Conservation (phyloP, 1,140 invertebrate genomes). For the Drosophila quadrilineata region DNA sequence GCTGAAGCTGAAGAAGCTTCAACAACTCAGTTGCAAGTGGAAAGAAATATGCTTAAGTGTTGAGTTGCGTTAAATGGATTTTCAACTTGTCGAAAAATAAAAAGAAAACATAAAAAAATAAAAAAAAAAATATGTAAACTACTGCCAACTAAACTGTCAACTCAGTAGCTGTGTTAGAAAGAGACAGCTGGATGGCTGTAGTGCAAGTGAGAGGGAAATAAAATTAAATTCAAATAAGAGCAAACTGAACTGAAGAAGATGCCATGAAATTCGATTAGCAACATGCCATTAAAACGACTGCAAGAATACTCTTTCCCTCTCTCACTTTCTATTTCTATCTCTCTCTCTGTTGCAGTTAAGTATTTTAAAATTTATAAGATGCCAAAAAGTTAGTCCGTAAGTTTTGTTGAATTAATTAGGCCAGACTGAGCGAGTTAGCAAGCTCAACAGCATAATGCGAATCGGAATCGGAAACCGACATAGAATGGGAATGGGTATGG, state of each 20-base stretch:
- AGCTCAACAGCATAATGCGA: slow-evolving; percentile 22
- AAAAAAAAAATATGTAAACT: slow-evolving; percentile 62
- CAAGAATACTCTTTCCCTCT: slow-evolving; percentile 10
- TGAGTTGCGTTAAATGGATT: slow-evolving; percentile 78
- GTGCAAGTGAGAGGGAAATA: slow-evolving; percentile 1
- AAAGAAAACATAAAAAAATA: slow-evolving; percentile 27
- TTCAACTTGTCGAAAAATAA: too few species aligned
- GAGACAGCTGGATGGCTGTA: too few species aligned
- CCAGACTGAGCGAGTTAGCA: slow-evolving; percentile 19
- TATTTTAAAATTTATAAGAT: slow-evolving; percentile 79
- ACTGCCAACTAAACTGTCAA: slow-evolving; percentile 72
- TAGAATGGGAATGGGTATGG: too few species aligned
- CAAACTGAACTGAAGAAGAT: slow-evolving; percentile 56
- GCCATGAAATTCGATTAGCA: slow-evolving; percentile 78
- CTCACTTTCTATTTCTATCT: too few species aligned
- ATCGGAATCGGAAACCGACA: too few species aligned
- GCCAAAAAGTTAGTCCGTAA: slow-evolving; percentile 71
- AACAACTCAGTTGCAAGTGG: neutral
- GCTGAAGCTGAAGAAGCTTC: slow-evolving; percentile 7
- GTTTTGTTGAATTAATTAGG: slow-evolving; percentile 75
- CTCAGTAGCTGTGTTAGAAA: too few species aligned
- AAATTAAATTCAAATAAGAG: slow-evolving; percentile 37
- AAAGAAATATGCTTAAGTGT: slow-evolving; percentile 69
- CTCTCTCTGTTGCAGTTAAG: slow-evolving; percentile 60
- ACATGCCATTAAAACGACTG: slow-evolving; percentile 69